Evolutionary conservation across 2,888 invertebrate genomes (phyloP).

Genomic region (Drosophila prostipennis): DNA sequence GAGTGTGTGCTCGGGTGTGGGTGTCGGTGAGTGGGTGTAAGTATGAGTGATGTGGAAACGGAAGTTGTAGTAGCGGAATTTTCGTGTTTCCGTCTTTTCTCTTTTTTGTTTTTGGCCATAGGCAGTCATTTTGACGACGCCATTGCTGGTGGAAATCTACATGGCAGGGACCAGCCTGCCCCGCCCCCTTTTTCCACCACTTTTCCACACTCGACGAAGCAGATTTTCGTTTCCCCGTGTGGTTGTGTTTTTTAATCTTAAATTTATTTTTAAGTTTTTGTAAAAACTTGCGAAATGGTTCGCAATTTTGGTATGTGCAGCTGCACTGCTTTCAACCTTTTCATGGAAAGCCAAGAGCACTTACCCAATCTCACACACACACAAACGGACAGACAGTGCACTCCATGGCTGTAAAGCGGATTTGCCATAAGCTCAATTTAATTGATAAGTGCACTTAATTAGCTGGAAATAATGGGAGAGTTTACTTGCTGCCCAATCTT

Average conservation of each 20-base stretch:
- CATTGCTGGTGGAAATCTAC: slow-evolving; percentile 55
- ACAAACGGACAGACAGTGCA: slow-evolving; percentile 19
- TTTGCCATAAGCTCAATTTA: slow-evolving; percentile 17
- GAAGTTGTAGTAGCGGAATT: slow-evolving; percentile 67
- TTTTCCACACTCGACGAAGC: background rate
- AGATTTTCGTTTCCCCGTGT: background rate
- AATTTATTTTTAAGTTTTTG: slow-evolving; percentile 64
- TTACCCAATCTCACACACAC: slow-evolving; percentile 32
- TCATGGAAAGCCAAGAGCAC: background rate
- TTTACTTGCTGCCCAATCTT: background rate
- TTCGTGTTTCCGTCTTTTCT: slow-evolving; percentile 60
- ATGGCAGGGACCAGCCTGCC: slow-evolving; percentile 21
- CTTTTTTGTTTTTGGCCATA: slow-evolving; percentile 4
- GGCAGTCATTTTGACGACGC: slow-evolving; percentile 12
- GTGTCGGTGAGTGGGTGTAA: background rate
- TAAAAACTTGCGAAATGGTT: slow-evolving; percentile 54
- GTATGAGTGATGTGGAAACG: slow-evolving; percentile 24
- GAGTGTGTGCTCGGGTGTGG: slow-evolving; percentile 20
- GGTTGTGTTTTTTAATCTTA: slow-evolving; percentile 47
- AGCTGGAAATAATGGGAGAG: slow-evolving; percentile 7
- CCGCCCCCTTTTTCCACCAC: too few relatives aligned
- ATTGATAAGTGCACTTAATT: slow-evolving; percentile 21
- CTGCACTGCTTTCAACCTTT: slow-evolving; percentile 55
- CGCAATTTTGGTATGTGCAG: slow-evolving; percentile 51
- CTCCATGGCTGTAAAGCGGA: slow-evolving; percentile 12